Conservation (phyloP, 2,797 vertebrate species). For the Thaleichthys pacificus region DNA sequence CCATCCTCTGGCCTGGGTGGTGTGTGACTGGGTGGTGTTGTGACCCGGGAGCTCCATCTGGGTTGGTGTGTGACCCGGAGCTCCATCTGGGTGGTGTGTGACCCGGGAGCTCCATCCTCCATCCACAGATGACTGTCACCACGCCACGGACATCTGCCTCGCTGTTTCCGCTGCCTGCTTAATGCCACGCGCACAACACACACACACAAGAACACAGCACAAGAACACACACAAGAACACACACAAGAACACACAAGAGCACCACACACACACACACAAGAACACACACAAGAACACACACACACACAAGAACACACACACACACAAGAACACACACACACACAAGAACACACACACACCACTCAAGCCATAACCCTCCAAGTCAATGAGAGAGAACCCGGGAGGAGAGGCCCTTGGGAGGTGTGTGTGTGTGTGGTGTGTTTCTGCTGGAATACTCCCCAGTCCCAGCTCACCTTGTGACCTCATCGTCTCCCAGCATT, state of each 20-base stretch:
- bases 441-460: background rate
- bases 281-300: too few species aligned
- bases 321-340: too few species aligned
- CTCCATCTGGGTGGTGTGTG: too few species aligned
- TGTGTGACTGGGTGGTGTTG: too few species aligned
- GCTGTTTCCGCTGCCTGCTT: constrained; percentile 44
- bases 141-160: constrained; percentile 48
- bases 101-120: constrained; percentile 18
- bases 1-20: too few species aligned
- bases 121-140: constrained; percentile 41
- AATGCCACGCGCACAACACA: constrained; percentile 21
- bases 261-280: too few species aligned
- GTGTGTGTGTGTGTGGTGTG: background rate
- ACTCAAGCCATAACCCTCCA: background rate
- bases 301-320: too few species aligned
- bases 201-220: too few species aligned
- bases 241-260: too few species aligned
- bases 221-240: too few species aligned
- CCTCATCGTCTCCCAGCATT: constrained; percentile 88
- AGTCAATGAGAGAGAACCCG: background rate
- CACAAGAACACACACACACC: background rate
- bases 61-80: too few species aligned
- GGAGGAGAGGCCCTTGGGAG: background rate
- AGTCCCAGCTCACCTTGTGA: constrained; percentile 80
- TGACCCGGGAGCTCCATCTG: too few species aligned